phyloP scores from a whole-genome alignment of 2,113 vertebrate genomes.

The Callionymus lyra region DNA sequence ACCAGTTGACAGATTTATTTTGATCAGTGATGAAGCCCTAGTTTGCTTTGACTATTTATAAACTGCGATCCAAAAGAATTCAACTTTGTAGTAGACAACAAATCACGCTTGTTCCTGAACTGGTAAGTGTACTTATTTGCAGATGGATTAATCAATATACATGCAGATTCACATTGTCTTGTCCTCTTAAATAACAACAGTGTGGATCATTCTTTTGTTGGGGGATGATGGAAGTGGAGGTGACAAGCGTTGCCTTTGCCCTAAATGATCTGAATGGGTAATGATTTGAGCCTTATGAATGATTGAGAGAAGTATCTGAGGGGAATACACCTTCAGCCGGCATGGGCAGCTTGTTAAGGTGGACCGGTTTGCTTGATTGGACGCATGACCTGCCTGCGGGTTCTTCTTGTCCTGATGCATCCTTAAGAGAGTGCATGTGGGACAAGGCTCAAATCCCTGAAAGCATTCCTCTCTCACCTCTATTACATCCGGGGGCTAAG shows the following conservation, averaged over 20 bases:
- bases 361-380: slow-evolving; percentile 42
- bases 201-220: slow-evolving; percentile 12
- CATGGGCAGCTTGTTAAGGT: slow-evolving; percentile 55
- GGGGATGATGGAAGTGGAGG: slow-evolving; percentile 41
- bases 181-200: slow-evolving; percentile 9
- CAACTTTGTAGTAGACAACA: slow-evolving; percentile 9
- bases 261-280: slow-evolving; percentile 66
- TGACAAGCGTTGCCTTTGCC: slow-evolving; percentile 56
- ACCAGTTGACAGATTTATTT: slow-evolving; percentile 34
- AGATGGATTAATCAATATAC: slow-evolving; percentile 10
- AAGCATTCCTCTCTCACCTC: slow-evolving; percentile 64
- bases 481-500: slow-evolving; percentile 41
- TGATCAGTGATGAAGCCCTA: slow-evolving; percentile 27
- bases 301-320: slow-evolving; percentile 55
- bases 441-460: slow-evolving; percentile 52
- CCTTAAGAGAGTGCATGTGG: slow-evolving; percentile 58
- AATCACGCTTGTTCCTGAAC: slow-evolving; percentile 5
- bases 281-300: slow-evolving; percentile 64
- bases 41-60: slow-evolving; percentile 35
- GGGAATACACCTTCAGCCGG: slow-evolving; percentile 61
- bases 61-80: slow-evolving; percentile 4
- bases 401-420: slow-evolving; percentile 23
- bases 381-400: slow-evolving; percentile 12
- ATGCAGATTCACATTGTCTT: slow-evolving; percentile 13
- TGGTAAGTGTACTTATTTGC: background rate